phyloP scores from a whole-genome alignment of 2,797 vertebrate genomes.

The Graptemys geographica region DNA sequence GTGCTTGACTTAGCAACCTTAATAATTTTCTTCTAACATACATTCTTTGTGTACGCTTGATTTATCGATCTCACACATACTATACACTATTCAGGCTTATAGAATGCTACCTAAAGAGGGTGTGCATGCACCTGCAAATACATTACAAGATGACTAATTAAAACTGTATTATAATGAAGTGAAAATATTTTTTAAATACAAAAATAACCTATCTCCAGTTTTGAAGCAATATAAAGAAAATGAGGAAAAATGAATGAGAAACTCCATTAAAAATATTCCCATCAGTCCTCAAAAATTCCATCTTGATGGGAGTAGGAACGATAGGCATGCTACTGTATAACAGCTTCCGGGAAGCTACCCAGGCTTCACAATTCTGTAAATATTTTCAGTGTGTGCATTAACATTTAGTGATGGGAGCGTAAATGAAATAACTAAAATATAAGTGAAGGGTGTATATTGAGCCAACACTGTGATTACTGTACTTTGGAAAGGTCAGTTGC shows the following conservation, averaged over 20 bases:
- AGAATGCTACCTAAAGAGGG: not conserved
- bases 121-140: not conserved
- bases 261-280: not conserved
- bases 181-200: not conserved
- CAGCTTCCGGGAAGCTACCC: not conserved
- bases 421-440: not conserved
- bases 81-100: not conserved
- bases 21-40: too few species aligned
- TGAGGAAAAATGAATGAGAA: not conserved
- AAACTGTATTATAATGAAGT: not conserved
- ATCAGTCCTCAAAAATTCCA: not conserved
- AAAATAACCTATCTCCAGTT: not conserved
- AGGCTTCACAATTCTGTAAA: not conserved
- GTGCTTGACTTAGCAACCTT: too few species aligned
- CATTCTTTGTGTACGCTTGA: not conserved
- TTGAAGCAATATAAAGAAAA: not conserved
- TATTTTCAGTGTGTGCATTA: not conserved
- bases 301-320: not conserved
- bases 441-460: not conserved
- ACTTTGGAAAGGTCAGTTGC: not conserved
- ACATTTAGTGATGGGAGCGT: not conserved
- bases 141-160: not conserved
- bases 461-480: not conserved
- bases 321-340: not conserved
- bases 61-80: not conserved